A percentile compares a stretch with the other conserved stretches of the same genome.
phyloP scores from a whole-genome alignment of 2,888 invertebrate species.

The Phania funesta region DNA sequence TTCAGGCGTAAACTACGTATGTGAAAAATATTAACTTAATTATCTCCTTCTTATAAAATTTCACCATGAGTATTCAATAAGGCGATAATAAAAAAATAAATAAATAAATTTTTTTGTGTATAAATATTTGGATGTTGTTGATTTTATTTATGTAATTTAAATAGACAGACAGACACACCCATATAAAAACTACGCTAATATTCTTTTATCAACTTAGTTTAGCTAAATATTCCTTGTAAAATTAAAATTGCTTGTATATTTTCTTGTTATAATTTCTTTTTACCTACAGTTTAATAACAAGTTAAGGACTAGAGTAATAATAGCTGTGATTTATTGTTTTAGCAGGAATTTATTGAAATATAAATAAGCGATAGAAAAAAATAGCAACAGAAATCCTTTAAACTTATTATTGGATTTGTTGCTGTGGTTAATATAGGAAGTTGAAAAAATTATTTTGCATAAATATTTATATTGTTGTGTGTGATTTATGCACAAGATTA shows the following conservation, averaged over 20 bases:
- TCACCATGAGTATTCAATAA: constrained; percentile 2
- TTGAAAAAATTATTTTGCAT: constrained; percentile 8
- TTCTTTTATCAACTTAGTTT: constrained; percentile 46
- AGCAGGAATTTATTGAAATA: no score
- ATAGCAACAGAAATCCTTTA: constrained; percentile 20
- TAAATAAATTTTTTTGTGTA: constrained; percentile 15
- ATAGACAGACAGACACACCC: not conserved
- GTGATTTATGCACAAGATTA: no score
- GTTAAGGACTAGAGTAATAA: not conserved
- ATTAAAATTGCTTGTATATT: no score
- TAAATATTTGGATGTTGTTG: constrained; percentile 14
- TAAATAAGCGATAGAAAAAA: not conserved
- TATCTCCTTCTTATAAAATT: not conserved
- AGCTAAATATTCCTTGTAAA: no score
- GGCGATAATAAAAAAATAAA: constrained; percentile 1
- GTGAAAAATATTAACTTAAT: constrained; percentile 3
- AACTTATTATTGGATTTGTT: constrained; percentile 10
- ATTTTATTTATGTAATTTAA: constrained; percentile 9
- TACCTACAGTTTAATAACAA: not conserved
- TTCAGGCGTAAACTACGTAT: constrained; percentile 55
- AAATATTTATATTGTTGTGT: constrained; percentile 40
- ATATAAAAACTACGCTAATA: constrained; percentile 43
- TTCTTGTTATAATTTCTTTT: not conserved
- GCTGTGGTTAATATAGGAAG: constrained; percentile 27
- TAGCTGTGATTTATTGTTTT: constrained; percentile 2